These are phyloP conservation scores for Catocala fraxini DNA, from an alignment of 2,888 invertebrate genomes.

Conservation along the genomic window DNA sequence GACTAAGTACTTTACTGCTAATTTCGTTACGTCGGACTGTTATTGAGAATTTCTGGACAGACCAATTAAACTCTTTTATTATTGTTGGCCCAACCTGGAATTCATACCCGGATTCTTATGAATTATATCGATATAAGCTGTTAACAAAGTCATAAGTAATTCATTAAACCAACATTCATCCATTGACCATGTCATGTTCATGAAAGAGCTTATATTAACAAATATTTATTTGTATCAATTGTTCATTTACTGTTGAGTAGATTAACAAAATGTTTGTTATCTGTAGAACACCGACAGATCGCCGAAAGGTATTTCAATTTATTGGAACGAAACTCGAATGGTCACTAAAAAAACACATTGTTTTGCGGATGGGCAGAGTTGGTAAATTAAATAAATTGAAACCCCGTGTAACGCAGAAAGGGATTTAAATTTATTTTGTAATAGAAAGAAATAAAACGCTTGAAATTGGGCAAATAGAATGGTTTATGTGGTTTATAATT, in stretches of 20 bases:
- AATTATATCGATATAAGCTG: too few species aligned
- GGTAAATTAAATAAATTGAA: conserved; percentile 4
- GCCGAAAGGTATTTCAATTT: conserved; percentile 13
- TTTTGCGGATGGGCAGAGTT: not conserved
- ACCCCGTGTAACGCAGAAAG: not conserved
- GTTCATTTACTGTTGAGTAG: not conserved
- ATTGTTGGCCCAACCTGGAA: too few species aligned
- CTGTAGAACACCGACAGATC: conserved; percentile 9
- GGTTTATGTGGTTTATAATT: too few species aligned
- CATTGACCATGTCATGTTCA: not conserved
- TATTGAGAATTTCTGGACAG: too few species aligned
- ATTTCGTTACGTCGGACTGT: too few species aligned
- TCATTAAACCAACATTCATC: too few species aligned
- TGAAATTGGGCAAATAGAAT: not conserved
- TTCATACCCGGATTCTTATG: too few species aligned
- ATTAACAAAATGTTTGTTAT: conserved; percentile 4
- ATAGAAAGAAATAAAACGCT: not conserved
- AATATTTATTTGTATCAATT: not conserved
- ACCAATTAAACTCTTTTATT: too few species aligned
- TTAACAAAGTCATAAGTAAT: too few species aligned
- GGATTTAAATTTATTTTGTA: not conserved
- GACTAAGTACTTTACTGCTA: too few species aligned
- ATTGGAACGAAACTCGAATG: not conserved
- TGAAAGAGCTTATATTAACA: not conserved
- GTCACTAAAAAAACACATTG: conserved; percentile 5